phyloP scores from a whole-genome alignment of 2,888 invertebrate species.

The Glyphotaelius pellucidus region DNA sequence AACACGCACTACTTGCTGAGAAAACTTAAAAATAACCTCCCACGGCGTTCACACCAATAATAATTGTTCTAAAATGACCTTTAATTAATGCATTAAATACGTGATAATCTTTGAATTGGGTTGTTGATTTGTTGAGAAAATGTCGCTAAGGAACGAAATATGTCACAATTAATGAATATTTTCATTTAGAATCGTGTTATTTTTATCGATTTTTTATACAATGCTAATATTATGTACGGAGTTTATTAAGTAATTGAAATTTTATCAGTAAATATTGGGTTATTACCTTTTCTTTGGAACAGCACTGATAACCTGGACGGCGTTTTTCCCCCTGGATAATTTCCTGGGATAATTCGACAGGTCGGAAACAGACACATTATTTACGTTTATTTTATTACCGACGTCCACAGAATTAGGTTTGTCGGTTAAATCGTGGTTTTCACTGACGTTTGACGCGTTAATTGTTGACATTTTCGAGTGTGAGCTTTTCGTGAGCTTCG shows the following conservation, averaged over 20 bases:
- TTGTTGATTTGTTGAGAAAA: not conserved
- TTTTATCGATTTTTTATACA: not conserved
- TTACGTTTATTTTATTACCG: not conserved
- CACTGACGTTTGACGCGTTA: slow-evolving; percentile 49
- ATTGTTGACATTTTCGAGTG: slow-evolving; percentile 46
- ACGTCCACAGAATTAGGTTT: not conserved
- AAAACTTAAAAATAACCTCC: slow-evolving; percentile 28
- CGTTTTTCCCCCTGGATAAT: slow-evolving; percentile 67
- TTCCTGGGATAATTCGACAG: slow-evolving; percentile 50
- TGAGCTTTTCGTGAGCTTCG: slow-evolving; percentile 55
- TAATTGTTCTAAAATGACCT: not conserved
- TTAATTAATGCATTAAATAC: not conserved
- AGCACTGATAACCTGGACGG: slow-evolving; percentile 76
- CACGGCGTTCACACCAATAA: not conserved
- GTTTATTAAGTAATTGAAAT: not conserved
- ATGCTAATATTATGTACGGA: not conserved
- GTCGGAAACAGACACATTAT: slow-evolving; percentile 11
- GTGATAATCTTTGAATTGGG: not conserved
- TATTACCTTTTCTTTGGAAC: slow-evolving; percentile 74
- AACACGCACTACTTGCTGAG: not conserved
- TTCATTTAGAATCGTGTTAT: not conserved
- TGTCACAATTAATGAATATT: not conserved
- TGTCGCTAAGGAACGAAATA: not conserved
- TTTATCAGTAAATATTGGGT: not conserved
- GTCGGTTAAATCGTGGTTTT: slow-evolving; percentile 13